Conservation (phyloP, 37 sponge, comb jelly and placozoan species). For the Theonella swinhoei region DNA sequence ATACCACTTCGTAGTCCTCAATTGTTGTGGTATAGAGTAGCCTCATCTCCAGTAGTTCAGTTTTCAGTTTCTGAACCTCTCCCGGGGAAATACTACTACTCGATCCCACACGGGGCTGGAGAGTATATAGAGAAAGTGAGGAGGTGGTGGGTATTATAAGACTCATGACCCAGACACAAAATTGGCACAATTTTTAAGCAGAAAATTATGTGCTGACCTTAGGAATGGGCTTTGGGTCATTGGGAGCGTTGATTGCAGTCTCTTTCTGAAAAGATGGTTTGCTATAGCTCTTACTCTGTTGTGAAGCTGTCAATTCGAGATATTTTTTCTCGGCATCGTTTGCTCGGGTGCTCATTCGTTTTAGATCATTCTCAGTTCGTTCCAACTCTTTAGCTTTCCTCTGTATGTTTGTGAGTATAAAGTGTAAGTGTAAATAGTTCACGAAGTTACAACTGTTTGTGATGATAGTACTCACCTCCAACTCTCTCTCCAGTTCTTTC, state of each 20-base stretch:
- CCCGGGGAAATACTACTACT: background rate
- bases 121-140: background rate
- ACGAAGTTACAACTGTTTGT: too few species aligned
- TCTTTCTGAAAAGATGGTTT: too few species aligned
- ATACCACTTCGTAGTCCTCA: constrained; percentile 76
- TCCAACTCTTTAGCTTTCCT: constrained; percentile 1
- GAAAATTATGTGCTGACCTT: background rate
- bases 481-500: constrained; percentile 11
- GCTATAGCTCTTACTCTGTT: background rate
- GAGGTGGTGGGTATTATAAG: background rate
- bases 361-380: background rate
- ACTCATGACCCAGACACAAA: background rate
- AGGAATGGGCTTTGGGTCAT: constrained; percentile 1
- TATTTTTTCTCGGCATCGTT: constrained; percentile 12
- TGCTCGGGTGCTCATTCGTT: constrained; percentile 17
- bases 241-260: too few species aligned
- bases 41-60: constrained; percentile 73
- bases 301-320: background rate
- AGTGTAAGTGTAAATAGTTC: too few species aligned
- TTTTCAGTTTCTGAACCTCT: constrained; percentile 29
- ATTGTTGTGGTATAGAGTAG: constrained; percentile 73
- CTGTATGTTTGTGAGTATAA: background rate
- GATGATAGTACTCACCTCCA: background rate
- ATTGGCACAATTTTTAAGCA: background rate
- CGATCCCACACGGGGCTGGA: background rate